phyloP scores from a whole-genome alignment of 2,113 vertebrate genomes.

The Clinocottus analis region DNA sequence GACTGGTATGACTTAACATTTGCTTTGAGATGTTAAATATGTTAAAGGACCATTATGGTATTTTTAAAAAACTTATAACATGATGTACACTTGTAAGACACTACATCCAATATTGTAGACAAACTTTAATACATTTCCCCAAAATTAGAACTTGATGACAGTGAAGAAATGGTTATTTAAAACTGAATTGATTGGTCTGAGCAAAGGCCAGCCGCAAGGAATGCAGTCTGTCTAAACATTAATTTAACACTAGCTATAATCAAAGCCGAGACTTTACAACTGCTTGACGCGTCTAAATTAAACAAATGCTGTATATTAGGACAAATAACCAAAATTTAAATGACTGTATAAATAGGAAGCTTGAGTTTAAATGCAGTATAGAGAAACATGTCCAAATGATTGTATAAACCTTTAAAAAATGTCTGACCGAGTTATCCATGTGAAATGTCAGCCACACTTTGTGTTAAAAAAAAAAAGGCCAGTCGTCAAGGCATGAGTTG shows the following conservation, averaged over 20 bases:
- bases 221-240: constrained; percentile 17
- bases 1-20: neutral
- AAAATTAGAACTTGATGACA: neutral
- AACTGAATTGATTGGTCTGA: constrained; percentile 58
- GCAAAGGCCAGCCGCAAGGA: constrained; percentile 56
- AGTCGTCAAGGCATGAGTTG: constrained; percentile 69
- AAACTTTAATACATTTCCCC: neutral
- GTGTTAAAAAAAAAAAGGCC: no score
- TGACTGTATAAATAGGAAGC: neutral
- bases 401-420: constrained; percentile 14
- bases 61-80: neutral
- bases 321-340: neutral
- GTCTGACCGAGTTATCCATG: neutral
- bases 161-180: neutral
- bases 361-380: constrained; percentile 15
- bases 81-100: neutral
- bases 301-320: constrained; percentile 7
- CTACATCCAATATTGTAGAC: no score
- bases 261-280: no score
- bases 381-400: neutral
- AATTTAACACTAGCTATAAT: neutral
- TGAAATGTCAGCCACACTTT: constrained; percentile 4
- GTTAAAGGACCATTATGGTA: neutral
- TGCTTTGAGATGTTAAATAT: neutral
- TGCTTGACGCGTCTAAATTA: no score